phyloP scores from a whole-genome alignment of 2,888 invertebrate genomes.

The Vandiemenella viatica region DNA sequence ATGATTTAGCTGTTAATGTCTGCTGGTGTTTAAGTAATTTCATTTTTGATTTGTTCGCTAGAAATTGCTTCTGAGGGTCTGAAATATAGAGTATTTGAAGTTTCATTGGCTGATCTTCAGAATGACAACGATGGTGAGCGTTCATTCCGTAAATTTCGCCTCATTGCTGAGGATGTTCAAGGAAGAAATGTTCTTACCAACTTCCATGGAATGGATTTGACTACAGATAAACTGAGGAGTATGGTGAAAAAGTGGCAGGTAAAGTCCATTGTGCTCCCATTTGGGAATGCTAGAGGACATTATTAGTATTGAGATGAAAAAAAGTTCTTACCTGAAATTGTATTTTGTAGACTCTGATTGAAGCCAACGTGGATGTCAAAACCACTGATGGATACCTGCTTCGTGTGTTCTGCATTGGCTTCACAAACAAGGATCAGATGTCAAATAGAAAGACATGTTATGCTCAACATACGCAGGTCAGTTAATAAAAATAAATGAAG shows the following conservation, averaged over 20 bases:
- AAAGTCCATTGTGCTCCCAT: no score
- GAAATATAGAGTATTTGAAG: constrained; percentile 95
- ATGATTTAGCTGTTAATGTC: no score
- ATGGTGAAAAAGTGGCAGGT: constrained; percentile 99
- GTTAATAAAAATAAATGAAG: no score
- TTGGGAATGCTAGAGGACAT: no score
- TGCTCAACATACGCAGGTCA: constrained; percentile 96
- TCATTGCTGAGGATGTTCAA: constrained; percentile 97
- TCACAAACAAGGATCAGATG: constrained; percentile 89
- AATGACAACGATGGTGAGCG: constrained; percentile 91
- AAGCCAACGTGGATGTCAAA: constrained; percentile 94
- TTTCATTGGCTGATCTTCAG: constrained; percentile 93
- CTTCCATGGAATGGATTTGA: constrained; percentile 99
- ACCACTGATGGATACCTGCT: constrained; percentile 94
- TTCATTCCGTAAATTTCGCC: constrained; percentile 94
- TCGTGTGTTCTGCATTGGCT: constrained; percentile 96
- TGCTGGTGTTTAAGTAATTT: no score
- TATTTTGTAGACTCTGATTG: constrained; percentile 78
- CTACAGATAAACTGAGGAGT: constrained; percentile 95
- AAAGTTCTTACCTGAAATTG: no score
- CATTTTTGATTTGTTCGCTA: constrained; percentile 27
- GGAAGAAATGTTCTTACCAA: constrained; percentile 87
- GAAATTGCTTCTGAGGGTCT: constrained; percentile 95
- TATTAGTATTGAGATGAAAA: no score
- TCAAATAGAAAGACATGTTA: constrained; percentile 97